phyloP scores from a whole-genome alignment of 2,797 vertebrate genomes.

The Pantherophis alleghaniensis region DNA sequence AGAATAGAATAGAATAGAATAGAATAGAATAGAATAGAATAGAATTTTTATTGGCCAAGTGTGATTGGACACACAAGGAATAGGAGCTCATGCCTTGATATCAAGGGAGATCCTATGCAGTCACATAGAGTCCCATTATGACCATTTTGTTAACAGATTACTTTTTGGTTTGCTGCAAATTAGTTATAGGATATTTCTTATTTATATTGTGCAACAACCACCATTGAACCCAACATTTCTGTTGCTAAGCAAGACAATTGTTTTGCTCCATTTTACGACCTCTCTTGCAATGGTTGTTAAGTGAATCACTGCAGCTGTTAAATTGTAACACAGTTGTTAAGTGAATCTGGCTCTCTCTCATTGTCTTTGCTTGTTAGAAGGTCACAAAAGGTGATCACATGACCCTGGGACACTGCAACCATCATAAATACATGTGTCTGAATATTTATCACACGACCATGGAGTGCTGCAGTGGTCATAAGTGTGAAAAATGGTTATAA shows the following conservation, averaged over 20 bases:
- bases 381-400: background rate
- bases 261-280: background rate
- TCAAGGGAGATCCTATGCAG: background rate
- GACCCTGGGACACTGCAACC: background rate
- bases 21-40: too few species aligned
- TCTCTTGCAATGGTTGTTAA: background rate
- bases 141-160: fast-evolving
- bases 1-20: too few species aligned
- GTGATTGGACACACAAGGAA: background rate
- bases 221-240: background rate
- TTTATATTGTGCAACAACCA: background rate
- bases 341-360: background rate
- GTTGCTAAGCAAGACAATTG: background rate
- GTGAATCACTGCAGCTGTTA: background rate
- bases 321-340: background rate
- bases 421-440: background rate
- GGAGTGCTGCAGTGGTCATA: background rate
- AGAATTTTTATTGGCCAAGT: too few species aligned
- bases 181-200: background rate
- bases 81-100: background rate
- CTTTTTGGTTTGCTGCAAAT: conserved; percentile 3
- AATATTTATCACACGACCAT: background rate
- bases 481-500: background rate
- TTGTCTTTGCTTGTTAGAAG: background rate
- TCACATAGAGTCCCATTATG: background rate